phyloP scores from a whole-genome alignment of 1,140 invertebrate species.

The Agrypnia vestita region DNA sequence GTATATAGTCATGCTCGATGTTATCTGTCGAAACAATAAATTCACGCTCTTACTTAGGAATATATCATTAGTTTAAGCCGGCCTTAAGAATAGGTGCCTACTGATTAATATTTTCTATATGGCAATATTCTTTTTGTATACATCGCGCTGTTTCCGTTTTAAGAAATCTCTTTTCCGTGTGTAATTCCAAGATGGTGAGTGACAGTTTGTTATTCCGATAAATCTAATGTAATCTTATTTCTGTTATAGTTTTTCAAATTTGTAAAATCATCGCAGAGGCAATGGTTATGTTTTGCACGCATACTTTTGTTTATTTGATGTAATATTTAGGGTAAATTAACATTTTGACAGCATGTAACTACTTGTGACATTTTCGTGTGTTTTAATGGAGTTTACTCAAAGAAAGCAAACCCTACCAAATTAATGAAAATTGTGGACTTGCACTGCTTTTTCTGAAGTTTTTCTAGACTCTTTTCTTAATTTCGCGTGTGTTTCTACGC shows the following conservation, averaged over 20 bases:
- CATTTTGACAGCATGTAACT: conserved; percentile 43
- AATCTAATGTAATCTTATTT: conserved; percentile 43
- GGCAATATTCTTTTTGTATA: conserved; percentile 45
- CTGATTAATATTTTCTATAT: conserved; percentile 5
- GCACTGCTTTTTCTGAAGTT: too few relatives aligned
- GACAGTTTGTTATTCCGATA: conserved; percentile 27
- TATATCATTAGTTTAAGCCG: too few relatives aligned
- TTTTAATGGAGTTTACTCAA: neutral
- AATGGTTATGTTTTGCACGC: neutral
- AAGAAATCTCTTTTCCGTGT: conserved; percentile 48
- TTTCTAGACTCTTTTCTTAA: too few relatives aligned
- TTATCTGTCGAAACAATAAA: neutral
- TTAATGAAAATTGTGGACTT: too few relatives aligned
- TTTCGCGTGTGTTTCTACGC: too few relatives aligned
- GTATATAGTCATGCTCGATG: neutral
- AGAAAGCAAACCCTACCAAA: neutral
- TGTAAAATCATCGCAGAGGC: neutral
- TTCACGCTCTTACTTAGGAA: too few relatives aligned
- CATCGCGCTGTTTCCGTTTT: conserved; percentile 42
- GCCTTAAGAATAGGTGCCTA: too few relatives aligned
- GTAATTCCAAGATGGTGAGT: conserved; percentile 52
- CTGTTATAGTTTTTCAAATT: neutral
- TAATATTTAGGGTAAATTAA: neutral
- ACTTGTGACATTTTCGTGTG: conserved; percentile 31
- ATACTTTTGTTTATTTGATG: conserved; percentile 6